A percentile compares a stretch with the other conserved stretches of the same genome.
These are phyloP conservation scores for Cerastis leucographa DNA, from an alignment of 2,888 invertebrate genomes.

Conservation along the genomic window DNA sequence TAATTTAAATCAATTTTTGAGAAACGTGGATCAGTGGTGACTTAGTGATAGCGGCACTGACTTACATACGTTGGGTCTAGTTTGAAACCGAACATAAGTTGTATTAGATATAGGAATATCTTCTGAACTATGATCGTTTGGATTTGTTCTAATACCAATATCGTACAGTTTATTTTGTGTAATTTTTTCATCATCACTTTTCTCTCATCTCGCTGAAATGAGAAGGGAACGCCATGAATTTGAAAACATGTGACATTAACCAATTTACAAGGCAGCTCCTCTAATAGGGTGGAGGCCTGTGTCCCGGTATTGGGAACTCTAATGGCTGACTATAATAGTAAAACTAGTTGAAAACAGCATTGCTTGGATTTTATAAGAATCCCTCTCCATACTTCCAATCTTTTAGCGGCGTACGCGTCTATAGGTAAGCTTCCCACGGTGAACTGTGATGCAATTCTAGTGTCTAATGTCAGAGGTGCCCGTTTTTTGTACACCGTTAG, in stretches of 20 bases:
- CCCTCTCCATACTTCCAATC: constrained; percentile 70
- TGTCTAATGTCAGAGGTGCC: constrained; percentile 89
- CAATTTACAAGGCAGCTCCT: not conserved
- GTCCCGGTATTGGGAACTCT: not conserved
- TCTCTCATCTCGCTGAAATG: not conserved
- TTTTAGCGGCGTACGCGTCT: constrained; percentile 72
- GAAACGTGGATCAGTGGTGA: not conserved
- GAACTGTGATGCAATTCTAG: constrained; percentile 88
- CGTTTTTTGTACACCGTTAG: constrained; percentile 89
- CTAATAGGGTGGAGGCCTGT: not conserved
- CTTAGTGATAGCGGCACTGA: not conserved
- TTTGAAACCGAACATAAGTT: not conserved
- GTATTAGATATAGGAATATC: not conserved
- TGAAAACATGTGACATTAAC: not conserved
- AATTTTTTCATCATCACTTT: not conserved
- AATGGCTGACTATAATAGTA: not conserved
- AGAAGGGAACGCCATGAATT: not conserved
- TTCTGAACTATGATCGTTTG: not conserved
- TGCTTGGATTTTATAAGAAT: constrained; percentile 57
- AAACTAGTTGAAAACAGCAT: not conserved
- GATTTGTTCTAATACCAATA: not conserved
- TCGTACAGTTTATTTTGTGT: not conserved
- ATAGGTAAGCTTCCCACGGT: constrained; percentile 87
- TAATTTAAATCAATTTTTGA: not conserved
- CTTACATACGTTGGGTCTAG: not conserved